Percentiles rank a stretch among this genome's conserved stretches.
Evolutionary conservation across 2,797 vertebrate species (phyloP).

Genomic region (Poeciliopsis infans): DNA sequence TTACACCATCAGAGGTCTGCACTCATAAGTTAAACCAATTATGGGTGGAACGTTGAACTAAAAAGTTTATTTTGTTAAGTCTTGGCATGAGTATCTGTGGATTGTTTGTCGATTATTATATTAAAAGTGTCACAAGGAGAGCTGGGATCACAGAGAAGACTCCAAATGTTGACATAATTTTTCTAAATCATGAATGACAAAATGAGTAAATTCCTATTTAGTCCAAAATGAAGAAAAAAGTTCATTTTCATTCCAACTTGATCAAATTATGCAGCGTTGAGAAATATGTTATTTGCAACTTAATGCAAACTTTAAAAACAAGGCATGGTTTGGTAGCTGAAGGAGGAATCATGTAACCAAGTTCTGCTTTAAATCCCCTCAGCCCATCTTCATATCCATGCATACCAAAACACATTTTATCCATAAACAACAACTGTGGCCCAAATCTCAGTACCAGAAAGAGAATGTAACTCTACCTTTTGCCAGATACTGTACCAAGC

Average conservation of each 20-base stretch:
- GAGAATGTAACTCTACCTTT: slow-evolving; percentile 53
- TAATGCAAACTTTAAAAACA: slow-evolving; percentile 5
- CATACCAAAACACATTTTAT: slow-evolving; percentile 18
- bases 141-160: slow-evolving; percentile 13
- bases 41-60: slow-evolving; percentile 54
- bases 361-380: background rate
- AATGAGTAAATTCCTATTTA: background rate
- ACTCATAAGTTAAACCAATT: slow-evolving; percentile 52
- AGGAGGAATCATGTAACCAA: slow-evolving; percentile 1
- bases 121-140: slow-evolving; percentile 20
- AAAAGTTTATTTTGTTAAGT: slow-evolving; percentile 31
- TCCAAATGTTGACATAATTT: background rate
- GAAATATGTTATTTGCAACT: background rate
- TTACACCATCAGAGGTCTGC: slow-evolving; percentile 5
- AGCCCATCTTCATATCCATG: background rate
- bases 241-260: background rate
- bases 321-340: background rate
- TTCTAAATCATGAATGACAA: background rate
- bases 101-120: slow-evolving; percentile 17
- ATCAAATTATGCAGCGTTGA: slow-evolving; percentile 5
- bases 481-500: slow-evolving; percentile 38
- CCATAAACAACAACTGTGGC: slow-evolving; percentile 13
- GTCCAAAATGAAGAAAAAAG: background rate
- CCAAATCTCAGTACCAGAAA: slow-evolving; percentile 32
- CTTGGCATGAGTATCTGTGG: background rate